Evolutionary conservation across 2,113 vertebrate genomes (phyloP), one percentile per base, ranked within the genome.

Genomic region (Argyrosomus japonicus): DNA sequence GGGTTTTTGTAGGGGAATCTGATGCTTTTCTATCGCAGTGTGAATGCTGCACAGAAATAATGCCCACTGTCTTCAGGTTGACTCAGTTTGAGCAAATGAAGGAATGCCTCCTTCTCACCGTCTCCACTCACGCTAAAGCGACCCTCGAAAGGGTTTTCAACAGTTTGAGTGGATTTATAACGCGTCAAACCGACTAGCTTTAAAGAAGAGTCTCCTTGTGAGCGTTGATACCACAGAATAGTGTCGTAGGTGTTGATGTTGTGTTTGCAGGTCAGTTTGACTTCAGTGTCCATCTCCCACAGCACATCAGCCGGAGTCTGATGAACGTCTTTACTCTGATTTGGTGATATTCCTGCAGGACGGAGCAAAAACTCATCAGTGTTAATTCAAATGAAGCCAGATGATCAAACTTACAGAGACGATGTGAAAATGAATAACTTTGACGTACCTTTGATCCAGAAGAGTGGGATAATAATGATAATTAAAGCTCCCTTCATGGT

Each of bases 211-310:
- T 81, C 47, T 67, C 40, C 74, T 1, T 1, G 11, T 7, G 79
- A 54, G 27, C 77, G 80, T 56, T 82, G 85, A 57, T 78, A 92
- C 90, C 92, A 92, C 51, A 90, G 58, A 1, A 91, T 71, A 0
- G 74, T 61, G 45, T 87, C 51, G 14, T 87, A 85, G 47, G 10
- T 80, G 3, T 2, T 12, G 45, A 86, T 51, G 7, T 11, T 13
- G 29, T 89, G 80, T 43, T 23, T 83, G 10, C 87, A 90, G 63
- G 43, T 54, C 62, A 92, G 67, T 1, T 80, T 68, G 29, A 74
- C 82, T 15, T 21, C 7, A 1, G 75, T 12, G 11, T 32, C 50
- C 29, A 21, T 27, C 17, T 77, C 21, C 29, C 14, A 43, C 10
- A 89, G 29, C 2, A 78, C 3, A 0, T 85, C 43, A 18, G 23